Conservation (phyloP, 2,888 invertebrate species). For the Mycalesis mineus region DNA sequence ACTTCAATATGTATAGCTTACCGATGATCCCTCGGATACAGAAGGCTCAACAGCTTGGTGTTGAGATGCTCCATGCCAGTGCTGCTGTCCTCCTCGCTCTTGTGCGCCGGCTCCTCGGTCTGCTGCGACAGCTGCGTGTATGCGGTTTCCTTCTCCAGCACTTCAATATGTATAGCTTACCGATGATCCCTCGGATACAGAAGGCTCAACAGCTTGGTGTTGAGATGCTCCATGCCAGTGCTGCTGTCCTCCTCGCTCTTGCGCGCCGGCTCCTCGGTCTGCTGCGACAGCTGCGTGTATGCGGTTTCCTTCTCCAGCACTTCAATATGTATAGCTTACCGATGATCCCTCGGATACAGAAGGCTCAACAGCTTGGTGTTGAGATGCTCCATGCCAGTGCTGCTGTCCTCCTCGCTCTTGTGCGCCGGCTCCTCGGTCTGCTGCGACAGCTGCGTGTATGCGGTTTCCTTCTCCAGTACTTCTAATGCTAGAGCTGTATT, state of each 20-base stretch:
- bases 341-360: slow-evolving; percentile 81
- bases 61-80: slow-evolving; percentile 80
- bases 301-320: slow-evolving; percentile 59
- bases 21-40: slow-evolving; percentile 81
- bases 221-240: slow-evolving; percentile 79
- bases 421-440: slow-evolving; percentile 38
- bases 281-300: slow-evolving; percentile 49
- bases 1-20: too few species aligned
- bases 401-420: slow-evolving; percentile 50
- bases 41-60: slow-evolving; percentile 78
- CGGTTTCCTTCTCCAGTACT: slow-evolving; percentile 64
- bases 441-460: slow-evolving; percentile 51
- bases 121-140: slow-evolving; percentile 50
- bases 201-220: slow-evolving; percentile 79
- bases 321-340: slow-evolving; percentile 38
- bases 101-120: slow-evolving; percentile 37
- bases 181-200: slow-evolving; percentile 81
- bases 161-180: too few species aligned
- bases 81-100: slow-evolving; percentile 50
- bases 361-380: slow-evolving; percentile 79
- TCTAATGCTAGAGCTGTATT: slow-evolving; percentile 53
- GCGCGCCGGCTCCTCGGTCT: slow-evolving; percentile 37
- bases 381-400: slow-evolving; percentile 79
- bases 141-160: too few species aligned
- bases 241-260: slow-evolving; percentile 50